Percentiles rank a stretch among this genome's conserved stretches.
These are phyloP conservation scores for Pteropus rufus DNA, from an alignment of 2,797 vertebrate species.

Conservation along the genomic window DNA sequence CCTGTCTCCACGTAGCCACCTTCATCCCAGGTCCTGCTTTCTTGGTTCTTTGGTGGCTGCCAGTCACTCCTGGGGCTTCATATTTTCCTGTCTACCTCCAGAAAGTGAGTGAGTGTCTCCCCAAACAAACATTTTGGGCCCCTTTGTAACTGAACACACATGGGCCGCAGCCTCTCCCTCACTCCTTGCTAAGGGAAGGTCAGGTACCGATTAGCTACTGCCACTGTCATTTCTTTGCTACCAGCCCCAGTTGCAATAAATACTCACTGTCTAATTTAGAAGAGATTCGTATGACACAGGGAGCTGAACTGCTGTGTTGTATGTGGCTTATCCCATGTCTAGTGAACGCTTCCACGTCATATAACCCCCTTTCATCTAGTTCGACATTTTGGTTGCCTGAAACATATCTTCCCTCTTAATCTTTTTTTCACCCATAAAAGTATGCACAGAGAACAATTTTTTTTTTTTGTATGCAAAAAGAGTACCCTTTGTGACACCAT, in stretches of 20 bases:
- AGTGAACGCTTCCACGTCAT: neutral
- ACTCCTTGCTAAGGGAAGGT: neutral
- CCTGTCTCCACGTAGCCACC: no score
- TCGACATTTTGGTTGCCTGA: neutral
- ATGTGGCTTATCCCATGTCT: neutral
- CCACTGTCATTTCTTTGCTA: neutral
- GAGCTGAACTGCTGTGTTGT: neutral
- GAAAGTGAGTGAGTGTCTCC: neutral
- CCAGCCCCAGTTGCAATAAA: neutral
- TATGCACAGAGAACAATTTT: neutral
- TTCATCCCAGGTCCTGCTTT: neutral
- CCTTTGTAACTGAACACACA: neutral
- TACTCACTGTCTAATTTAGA: neutral
- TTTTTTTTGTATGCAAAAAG: neutral
- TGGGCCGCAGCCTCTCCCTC: neutral
- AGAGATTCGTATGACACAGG: neutral
- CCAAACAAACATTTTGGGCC: neutral
- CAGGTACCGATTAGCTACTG: neutral
- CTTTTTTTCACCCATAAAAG: accelerated
- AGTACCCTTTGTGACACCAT: neutral
- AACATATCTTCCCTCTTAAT: neutral
- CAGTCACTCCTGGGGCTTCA: neutral
- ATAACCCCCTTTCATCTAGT: neutral
- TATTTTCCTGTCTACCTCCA: neutral
- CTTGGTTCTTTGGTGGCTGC: neutral